Base-by-base conservation (phyloP, 2,888 invertebrate species). In the Hypsopygia costalis region DNA sequence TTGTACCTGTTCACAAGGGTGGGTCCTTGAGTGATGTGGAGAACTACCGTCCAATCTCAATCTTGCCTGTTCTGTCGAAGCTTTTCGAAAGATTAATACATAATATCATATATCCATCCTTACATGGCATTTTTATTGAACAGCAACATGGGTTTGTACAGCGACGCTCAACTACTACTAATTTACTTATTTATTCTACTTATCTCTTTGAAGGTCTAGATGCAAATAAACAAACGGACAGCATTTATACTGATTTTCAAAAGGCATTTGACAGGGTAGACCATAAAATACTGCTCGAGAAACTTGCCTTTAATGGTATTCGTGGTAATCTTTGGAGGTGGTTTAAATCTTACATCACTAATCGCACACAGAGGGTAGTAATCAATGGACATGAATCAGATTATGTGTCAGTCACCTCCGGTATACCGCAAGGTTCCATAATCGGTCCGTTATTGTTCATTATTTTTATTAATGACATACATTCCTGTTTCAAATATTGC, bases 221-320 rank as follows among this genome's bases (percentile, higher is more conserved):
- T 11, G n/a, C 11, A 27, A 27, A 33, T 16, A 33, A 33, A 20
- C 33, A 33, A n/a, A 33, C 33, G n/a, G 33, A 33, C 12, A 33
- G 37, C 12, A 36, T 39, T 7, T 43, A 46, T 39, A 43, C 39
- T 11, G 50, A 50, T 28, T 44, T 47, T 29, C 29, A 22, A 6
- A 47, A 50, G 20, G 41, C 43, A 6, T 50, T 50, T 37, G 47
- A 50, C 35, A 43, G 40, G n/a, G 47, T 50, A 11, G 43, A 47
- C 27, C 47, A 50, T 28, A 31, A 38, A 29, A 34, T 46, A 6
- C 28, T 47, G 1, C 11, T 43, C 1, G 34, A 44, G 7, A 50
- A 47, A 36, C 30, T 50, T 2, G 39, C 38, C 7, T 41, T 20
- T n/a, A 46, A 47, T 33, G 46, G 47, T 11, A 46, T 51, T 11